These are phyloP conservation scores for Bombyx mandarina DNA, from an alignment of 1,140 invertebrate species.

Conservation along the genomic window DNA sequence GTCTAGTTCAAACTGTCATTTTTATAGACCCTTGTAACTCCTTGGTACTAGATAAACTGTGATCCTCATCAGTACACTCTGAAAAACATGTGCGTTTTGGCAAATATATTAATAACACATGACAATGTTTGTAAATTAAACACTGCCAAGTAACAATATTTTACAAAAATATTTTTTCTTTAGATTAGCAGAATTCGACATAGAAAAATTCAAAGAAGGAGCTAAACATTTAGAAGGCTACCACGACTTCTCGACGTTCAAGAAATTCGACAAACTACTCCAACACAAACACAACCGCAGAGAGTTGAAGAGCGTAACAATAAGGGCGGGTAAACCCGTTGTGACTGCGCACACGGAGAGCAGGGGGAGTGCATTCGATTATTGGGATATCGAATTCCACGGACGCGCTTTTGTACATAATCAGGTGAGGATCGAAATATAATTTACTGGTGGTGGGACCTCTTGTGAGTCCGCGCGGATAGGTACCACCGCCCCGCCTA, in stretches of 20 bases:
- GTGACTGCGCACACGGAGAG: constrained; percentile 44
- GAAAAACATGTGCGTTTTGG: too few relatives aligned
- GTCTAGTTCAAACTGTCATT: too few relatives aligned
- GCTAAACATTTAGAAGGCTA: constrained; percentile 73
- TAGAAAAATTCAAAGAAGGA: constrained; percentile 71
- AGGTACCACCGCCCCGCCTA: too few relatives aligned
- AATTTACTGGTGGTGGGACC: too few relatives aligned
- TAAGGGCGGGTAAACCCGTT: constrained; percentile 60
- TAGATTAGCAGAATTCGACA: constrained; percentile 72
- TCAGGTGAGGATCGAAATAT: constrained; percentile 68
- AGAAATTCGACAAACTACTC: constrained; percentile 40
- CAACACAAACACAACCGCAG: constrained; percentile 66
- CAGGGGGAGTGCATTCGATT: constrained; percentile 65
- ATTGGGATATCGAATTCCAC: constrained; percentile 76
- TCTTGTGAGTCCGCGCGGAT: too few relatives aligned
- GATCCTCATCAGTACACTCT: too few relatives aligned
- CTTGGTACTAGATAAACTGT: too few relatives aligned
- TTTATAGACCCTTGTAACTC: too few relatives aligned
- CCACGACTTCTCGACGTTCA: constrained; percentile 81
- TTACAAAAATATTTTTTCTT: background rate
- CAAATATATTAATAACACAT: too few relatives aligned
- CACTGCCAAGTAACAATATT: too few relatives aligned
- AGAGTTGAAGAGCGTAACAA: constrained; percentile 62
- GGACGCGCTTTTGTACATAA: constrained; percentile 80
- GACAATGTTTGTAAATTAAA: too few relatives aligned